Evolutionary conservation across 2,888 invertebrate species (phyloP).

Genomic region (Melinaea marsaeus): DNA sequence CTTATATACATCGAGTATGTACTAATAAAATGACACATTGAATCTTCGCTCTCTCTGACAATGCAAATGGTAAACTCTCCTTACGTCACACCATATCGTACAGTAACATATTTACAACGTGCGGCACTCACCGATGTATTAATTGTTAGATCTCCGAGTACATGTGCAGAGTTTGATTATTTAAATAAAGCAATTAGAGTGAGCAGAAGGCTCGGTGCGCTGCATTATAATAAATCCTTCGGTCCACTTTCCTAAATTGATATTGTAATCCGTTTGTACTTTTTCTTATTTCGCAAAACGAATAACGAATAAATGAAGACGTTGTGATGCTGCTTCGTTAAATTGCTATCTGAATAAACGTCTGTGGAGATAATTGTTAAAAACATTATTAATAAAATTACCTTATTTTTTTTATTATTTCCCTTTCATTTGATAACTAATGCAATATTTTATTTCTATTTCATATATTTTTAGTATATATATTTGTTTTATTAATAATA

Average conservation of each 20-base stretch:
- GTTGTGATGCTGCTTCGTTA: constrained; percentile 73
- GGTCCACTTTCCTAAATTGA: constrained; percentile 77
- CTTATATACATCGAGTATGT: too few species aligned
- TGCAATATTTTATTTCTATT: too few species aligned
- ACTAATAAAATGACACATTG: too few species aligned
- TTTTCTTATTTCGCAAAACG: constrained; percentile 53
- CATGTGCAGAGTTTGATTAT: background rate
- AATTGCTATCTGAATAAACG: constrained; percentile 62
- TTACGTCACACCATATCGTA: too few species aligned
- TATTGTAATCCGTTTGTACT: constrained; percentile 73
- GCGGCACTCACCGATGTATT: too few species aligned
- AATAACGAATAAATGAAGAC: constrained; percentile 73
- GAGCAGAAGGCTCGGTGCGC: constrained; percentile 36
- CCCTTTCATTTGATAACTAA: too few species aligned
- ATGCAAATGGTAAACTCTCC: too few species aligned
- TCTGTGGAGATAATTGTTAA: constrained; percentile 26
- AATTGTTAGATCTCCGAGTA: background rate
- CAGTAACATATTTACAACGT: too few species aligned
- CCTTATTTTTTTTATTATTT: background rate
- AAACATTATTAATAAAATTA: background rate
- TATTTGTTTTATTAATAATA: too few species aligned
- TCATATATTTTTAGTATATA: too few species aligned
- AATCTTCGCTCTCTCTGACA: too few species aligned
- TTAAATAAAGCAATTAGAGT: constrained; percentile 33
- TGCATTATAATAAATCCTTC: constrained; percentile 70